Evolutionary conservation across 2,888 invertebrate genomes (phyloP).

Genomic region (Cremastobaeus sp.): DNA sequence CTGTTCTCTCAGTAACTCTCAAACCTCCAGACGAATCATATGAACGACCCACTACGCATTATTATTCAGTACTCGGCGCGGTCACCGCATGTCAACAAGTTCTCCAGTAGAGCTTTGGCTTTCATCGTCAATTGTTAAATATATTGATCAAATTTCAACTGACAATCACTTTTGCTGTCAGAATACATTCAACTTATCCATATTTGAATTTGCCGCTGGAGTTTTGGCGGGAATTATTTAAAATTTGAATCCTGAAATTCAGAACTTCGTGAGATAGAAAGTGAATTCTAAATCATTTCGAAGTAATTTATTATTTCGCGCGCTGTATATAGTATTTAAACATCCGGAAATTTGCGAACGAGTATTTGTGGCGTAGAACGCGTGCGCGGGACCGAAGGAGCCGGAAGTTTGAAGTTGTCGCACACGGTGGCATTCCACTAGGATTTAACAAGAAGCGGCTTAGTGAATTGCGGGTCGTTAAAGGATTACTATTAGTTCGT

Average conservation of each 20-base stretch:
- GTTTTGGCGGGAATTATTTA: slow-evolving; percentile 11
- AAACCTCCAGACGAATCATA: slow-evolving; percentile 75
- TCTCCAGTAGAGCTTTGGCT: slow-evolving; percentile 40
- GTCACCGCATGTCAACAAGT: slow-evolving; percentile 50
- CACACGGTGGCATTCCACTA: slow-evolving; percentile 9
- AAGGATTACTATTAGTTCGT: slow-evolving; percentile 16
- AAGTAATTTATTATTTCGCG: too few relatives aligned
- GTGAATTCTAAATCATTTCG: too few relatives aligned
- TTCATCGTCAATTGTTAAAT: slow-evolving; percentile 11
- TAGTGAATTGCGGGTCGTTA: slow-evolving; percentile 34
- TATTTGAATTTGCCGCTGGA: slow-evolving; percentile 24
- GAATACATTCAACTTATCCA: not conserved
- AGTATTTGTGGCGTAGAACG: slow-evolving; percentile 19
- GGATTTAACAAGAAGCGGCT: slow-evolving; percentile 10
- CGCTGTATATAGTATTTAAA: not conserved
- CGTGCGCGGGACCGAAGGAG: slow-evolving; percentile 18
- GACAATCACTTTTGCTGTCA: not conserved
- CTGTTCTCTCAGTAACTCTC: slow-evolving; percentile 74
- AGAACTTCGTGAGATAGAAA: too few relatives aligned
- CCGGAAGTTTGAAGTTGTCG: slow-evolving; percentile 34
- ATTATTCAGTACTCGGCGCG: slow-evolving; percentile 54
- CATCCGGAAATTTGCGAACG: slow-evolving; percentile 21
- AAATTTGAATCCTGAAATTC: slow-evolving; percentile 10
- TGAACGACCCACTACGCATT: slow-evolving; percentile 57
- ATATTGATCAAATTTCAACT: too few relatives aligned